phyloP scores from a whole-genome alignment of 2,888 invertebrate species.

The Cheilosia vulpina region DNA sequence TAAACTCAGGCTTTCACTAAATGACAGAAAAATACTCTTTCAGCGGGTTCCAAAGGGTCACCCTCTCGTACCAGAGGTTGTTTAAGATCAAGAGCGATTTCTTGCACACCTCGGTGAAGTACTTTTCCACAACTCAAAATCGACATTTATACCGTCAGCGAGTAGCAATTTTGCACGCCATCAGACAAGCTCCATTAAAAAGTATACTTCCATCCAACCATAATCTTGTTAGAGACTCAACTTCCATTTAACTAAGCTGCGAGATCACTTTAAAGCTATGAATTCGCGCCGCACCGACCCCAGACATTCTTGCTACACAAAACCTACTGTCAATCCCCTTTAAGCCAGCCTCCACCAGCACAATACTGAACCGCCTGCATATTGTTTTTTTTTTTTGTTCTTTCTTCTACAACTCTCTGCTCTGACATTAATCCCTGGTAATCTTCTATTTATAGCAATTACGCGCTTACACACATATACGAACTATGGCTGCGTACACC shows the following conservation, averaged over 20 bases:
- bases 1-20: too few species aligned
- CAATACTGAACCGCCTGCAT: conserved; percentile 39
- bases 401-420: conserved; percentile 12
- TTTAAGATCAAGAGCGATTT: too few species aligned
- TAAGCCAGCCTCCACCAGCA: conserved; percentile 32
- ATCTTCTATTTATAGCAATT: conserved; percentile 75
- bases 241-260: conserved; percentile 50
- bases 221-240: conserved; percentile 54
- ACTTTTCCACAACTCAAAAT: too few species aligned
- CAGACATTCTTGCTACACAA: conserved; percentile 44
- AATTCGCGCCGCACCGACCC: conserved; percentile 37
- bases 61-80: too few species aligned
- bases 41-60: too few species aligned
- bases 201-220: background rate
- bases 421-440: conserved; percentile 72
- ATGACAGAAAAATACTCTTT: too few species aligned
- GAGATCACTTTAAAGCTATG: conserved; percentile 48
- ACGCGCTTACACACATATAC: conserved; percentile 50
- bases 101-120: too few species aligned
- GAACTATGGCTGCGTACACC: conserved; percentile 15
- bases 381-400: conserved; percentile 31
- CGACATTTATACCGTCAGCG: too few species aligned
- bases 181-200: too few species aligned
- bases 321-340: conserved; percentile 32
- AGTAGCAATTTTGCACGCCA: too few species aligned